phyloP scores from a whole-genome alignment of 2,888 invertebrate species.

The Pheosia gnoma region DNA sequence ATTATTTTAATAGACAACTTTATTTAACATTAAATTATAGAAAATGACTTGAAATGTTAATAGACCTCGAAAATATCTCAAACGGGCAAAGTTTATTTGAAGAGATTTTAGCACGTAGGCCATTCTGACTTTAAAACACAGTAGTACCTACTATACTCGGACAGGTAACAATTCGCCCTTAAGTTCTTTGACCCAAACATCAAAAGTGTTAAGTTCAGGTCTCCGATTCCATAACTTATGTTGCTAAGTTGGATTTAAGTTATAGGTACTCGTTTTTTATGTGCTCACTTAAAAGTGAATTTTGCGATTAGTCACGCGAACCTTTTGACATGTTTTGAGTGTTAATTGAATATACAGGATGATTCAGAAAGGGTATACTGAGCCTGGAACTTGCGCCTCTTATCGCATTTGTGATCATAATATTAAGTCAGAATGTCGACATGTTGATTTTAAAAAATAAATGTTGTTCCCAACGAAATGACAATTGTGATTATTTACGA shows the following conservation, averaged over 20 bases:
- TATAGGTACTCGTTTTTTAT: not conserved
- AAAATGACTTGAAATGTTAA: no score
- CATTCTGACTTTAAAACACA: constrained; percentile 14
- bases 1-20: no score
- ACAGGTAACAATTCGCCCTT: constrained; percentile 26
- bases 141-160: constrained; percentile 9
- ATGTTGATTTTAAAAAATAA: no score
- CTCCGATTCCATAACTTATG: constrained; percentile 14
- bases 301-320: constrained; percentile 22
- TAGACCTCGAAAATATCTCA: no score
- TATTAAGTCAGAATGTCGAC: no score
- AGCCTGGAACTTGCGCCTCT: no score
- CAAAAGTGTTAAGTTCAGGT: constrained; percentile 12
- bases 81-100: no score
- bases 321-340: constrained; percentile 3
- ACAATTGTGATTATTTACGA: no score
- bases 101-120: constrained; percentile 3
- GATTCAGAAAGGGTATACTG: no score
- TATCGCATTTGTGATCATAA: no score
- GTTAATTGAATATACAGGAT: not conserved
- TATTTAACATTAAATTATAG: no score
- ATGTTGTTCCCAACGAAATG: no score
- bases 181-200: constrained; percentile 34
- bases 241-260: constrained; percentile 12
- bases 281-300: constrained; percentile 7